These are phyloP conservation scores for Catocala nupta DNA, from an alignment of 2,888 invertebrate species.

Conservation along the genomic window DNA sequence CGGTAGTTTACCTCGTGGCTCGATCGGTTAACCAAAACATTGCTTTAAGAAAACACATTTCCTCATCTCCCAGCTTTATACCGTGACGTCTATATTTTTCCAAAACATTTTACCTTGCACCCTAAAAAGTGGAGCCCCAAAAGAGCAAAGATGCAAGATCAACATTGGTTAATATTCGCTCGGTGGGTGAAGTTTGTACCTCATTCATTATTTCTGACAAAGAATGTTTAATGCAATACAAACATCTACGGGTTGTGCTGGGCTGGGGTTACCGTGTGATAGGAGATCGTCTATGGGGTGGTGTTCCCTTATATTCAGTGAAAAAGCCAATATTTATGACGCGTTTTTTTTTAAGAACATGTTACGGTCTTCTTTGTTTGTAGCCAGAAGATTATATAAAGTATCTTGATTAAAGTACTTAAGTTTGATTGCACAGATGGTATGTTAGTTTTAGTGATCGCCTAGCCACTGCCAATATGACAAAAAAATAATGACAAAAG, in stretches of 20 bases:
- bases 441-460: too few species aligned
- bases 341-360: neutral
- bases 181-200: conserved; percentile 45
- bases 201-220: conserved; percentile 69
- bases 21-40: too few species aligned
- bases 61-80: too few species aligned
- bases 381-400: too few species aligned
- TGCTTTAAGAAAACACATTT: too few species aligned
- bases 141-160: conserved; percentile 49
- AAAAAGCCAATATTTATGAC: neutral
- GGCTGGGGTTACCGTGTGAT: conserved; percentile 42
- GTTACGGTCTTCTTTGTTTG: too few species aligned
- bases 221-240: conserved; percentile 69
- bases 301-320: neutral
- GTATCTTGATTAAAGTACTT: too few species aligned
- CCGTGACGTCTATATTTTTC: conserved; percentile 3
- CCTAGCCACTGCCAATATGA: too few species aligned
- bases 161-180: conserved; percentile 60
- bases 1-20: too few species aligned
- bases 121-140: conserved; percentile 26
- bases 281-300: conserved; percentile 13
- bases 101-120: conserved; percentile 23
- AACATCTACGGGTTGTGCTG: conserved; percentile 48
- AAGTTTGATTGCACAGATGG: too few species aligned
- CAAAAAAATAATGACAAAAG: too few species aligned